phyloP scores from a whole-genome alignment of 2,888 invertebrate species.

The Scaptomyza parva region DNA sequence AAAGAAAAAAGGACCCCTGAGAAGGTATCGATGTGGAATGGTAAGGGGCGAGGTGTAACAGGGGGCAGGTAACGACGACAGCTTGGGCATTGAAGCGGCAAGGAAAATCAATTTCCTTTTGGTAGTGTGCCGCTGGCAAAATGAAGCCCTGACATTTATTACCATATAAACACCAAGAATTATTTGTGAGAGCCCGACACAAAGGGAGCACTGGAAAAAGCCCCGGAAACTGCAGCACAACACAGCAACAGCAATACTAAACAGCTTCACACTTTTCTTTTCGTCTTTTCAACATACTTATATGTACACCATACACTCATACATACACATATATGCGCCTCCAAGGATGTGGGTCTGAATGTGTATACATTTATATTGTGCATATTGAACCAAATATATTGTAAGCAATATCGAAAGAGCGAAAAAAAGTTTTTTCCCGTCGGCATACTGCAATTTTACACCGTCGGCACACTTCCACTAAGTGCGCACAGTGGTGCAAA shows the following conservation, averaged over 20 bases:
- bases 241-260: no score
- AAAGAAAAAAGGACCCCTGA: conserved; percentile 18
- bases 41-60: background rate
- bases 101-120: conserved; percentile 75
- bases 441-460: conserved; percentile 54
- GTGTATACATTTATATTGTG: conserved; percentile 35
- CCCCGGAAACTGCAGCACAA: conserved; percentile 67
- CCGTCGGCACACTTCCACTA: conserved; percentile 28
- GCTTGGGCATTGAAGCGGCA: conserved; percentile 55
- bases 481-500: conserved; percentile 30
- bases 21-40: background rate
- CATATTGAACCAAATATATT: conserved; percentile 53
- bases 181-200: conserved; percentile 50
- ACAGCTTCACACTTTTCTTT: conserved; percentile 12
- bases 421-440: conserved; percentile 49
- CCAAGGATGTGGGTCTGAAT: conserved; percentile 27
- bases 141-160: conserved; percentile 75
- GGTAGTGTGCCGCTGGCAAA: conserved; percentile 39
- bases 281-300: background rate
- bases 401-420: conserved; percentile 54
- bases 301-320: conserved; percentile 1
- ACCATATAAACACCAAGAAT: conserved; percentile 73
- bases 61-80: conserved; percentile 1
- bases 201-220: conserved; percentile 47
- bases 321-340: conserved; percentile 2